phyloP scores from a whole-genome alignment of 2,888 invertebrate species.

The Tipula lateralis region DNA sequence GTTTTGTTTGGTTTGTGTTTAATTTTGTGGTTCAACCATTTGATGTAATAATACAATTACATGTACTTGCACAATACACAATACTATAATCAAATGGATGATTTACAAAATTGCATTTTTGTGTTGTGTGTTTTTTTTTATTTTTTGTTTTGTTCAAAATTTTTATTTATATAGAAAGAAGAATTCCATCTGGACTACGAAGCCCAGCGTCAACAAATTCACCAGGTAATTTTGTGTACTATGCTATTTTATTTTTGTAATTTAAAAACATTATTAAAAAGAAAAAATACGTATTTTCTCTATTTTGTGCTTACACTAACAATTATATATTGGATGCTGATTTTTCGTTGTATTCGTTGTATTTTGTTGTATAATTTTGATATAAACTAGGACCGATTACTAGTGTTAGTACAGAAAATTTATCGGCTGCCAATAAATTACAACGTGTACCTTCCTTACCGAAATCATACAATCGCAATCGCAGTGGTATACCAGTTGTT shows the following conservation, averaged over 20 bases:
- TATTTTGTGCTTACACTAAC: conserved; percentile 27
- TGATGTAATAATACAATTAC: neutral
- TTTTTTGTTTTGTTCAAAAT: conserved; percentile 27
- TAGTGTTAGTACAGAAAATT: conserved; percentile 56
- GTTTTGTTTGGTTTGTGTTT: conserved; percentile 33
- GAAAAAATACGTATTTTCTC: neutral
- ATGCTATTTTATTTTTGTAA: neutral
- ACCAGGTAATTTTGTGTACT: conserved; percentile 37
- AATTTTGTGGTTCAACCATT: conserved; percentile 12
- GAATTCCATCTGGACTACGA: conserved; percentile 39
- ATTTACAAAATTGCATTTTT: conserved; percentile 39
- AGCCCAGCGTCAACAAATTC: conserved; percentile 39
- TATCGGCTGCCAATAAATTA: conserved; percentile 51
- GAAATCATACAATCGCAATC: conserved; percentile 54
- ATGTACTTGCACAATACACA: neutral
- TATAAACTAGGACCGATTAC: conserved; percentile 35
- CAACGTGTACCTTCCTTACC: conserved; percentile 58
- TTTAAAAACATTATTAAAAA: neutral
- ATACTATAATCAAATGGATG: conserved; percentile 38
- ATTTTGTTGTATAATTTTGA: neutral
- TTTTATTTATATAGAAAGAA: conserved; percentile 37
- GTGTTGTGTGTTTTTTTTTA: neutral
- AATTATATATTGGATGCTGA: neutral
- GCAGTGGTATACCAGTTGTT: conserved; percentile 56
- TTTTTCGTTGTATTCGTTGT: neutral